These are phyloP conservation scores for Sphenodon punctatus DNA, from an alignment of 2,797 vertebrate genomes.

Conservation along the genomic window DNA sequence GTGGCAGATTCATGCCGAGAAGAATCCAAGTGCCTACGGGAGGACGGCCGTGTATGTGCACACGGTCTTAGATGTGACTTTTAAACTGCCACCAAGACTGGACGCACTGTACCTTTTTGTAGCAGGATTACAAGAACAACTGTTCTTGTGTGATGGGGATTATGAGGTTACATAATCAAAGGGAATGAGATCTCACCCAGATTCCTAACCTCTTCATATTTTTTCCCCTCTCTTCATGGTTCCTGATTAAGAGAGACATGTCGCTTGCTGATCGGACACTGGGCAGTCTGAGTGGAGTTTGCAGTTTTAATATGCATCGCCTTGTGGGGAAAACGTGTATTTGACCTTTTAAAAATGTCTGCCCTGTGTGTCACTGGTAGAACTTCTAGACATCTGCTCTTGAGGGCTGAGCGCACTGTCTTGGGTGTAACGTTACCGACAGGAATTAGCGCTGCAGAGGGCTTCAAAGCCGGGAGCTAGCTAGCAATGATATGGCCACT, in stretches of 20 bases:
- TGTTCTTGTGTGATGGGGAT: background rate
- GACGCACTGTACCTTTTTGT: background rate
- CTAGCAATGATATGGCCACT: background rate
- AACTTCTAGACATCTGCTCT: background rate
- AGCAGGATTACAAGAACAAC: background rate
- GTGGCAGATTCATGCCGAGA: too few relatives aligned
- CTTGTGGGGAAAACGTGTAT: conserved; percentile 4
- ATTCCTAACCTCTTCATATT: too few relatives aligned
- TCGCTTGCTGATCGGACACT: accelerated
- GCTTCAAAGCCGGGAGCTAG: background rate
- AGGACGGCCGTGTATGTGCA: background rate
- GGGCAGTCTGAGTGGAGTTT: background rate
- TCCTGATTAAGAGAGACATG: background rate
- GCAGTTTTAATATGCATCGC: background rate
- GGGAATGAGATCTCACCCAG: background rate
- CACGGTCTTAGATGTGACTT: background rate
- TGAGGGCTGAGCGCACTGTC: background rate
- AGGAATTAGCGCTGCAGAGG: accelerated
- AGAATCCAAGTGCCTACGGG: too few relatives aligned
- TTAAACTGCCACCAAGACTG: background rate
- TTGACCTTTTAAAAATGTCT: background rate
- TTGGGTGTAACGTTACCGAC: background rate
- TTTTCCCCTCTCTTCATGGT: too few relatives aligned
- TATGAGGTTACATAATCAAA: background rate
- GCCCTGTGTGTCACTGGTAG: background rate